A percentile compares a stretch with the other conserved stretches of the same genome.
phyloP scores from a whole-genome alignment of 2,888 invertebrate species.

The Pasiphila rectangulata region DNA sequence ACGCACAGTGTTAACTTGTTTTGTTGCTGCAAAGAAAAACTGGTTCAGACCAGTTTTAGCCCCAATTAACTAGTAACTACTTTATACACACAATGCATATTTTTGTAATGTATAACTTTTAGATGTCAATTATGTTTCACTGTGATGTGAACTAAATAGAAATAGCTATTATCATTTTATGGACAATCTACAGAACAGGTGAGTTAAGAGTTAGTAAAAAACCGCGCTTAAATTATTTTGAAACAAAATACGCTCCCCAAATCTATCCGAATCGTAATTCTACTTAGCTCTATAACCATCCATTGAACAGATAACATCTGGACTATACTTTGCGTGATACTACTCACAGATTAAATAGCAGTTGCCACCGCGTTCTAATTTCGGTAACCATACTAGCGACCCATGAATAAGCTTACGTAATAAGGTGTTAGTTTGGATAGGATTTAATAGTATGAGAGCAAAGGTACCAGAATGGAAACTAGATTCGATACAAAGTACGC shows the following conservation, averaged over 20 bases:
- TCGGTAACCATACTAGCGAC: slow-evolving; percentile 44
- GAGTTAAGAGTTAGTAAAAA: neutral
- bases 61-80: too few relatives aligned
- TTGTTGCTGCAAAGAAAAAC: slow-evolving; percentile 2
- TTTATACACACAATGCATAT: too few relatives aligned
- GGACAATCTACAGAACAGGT: neutral
- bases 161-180: neutral
- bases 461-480: too few relatives aligned
- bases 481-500: too few relatives aligned
- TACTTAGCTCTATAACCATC: slow-evolving; percentile 56
- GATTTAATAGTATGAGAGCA: neutral
- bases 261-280: slow-evolving; percentile 16
- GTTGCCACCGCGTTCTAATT: slow-evolving; percentile 57
- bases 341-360: slow-evolving; percentile 17
- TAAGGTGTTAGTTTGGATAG: slow-evolving; percentile 23
- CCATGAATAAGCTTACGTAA: slow-evolving; percentile 37
- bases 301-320: slow-evolving; percentile 75
- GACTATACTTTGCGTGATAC: slow-evolving; percentile 65
- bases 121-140: too few relatives aligned
- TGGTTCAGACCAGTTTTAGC: too few relatives aligned
- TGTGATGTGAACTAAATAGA: too few relatives aligned
- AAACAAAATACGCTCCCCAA: slow-evolving; percentile 14
- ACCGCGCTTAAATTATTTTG: slow-evolving; percentile 5
- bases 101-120: too few relatives aligned
- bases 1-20: slow-evolving; percentile 40